Base-by-base conservation (phyloP, 2,797 vertebrate species). In the Sciurus vulgaris region DNA sequence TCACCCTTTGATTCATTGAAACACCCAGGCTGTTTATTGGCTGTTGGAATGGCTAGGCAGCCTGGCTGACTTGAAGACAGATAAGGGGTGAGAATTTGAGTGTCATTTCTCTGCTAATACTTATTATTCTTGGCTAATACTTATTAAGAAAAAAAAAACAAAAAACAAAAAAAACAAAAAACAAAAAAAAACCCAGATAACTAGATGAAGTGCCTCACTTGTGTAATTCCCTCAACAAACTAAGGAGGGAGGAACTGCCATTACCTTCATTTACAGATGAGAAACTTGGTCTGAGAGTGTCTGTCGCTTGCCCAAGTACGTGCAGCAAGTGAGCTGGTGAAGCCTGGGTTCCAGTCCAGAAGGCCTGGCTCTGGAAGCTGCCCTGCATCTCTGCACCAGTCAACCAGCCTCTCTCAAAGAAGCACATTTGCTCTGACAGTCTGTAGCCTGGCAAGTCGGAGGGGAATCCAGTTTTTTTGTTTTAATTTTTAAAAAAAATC, bases 401-500 rank as follows among this genome's bases (percentile, higher is more conserved):
- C 13, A 9, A 13, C 28, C 1, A 0, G 13, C 2, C 17, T 72
- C 35, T 74, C 59, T n/a, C 41, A 14, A 67, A 4, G 35, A 56
- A 61, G 11, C 17, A 1, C 4, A 17, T 7, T 11, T 2, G 15
- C 47, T n/a, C 26, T 30, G 3, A n/a, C 9, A 33, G 12, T 83
- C 7, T 77, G 59, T 9, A 65, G 94, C 51, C 51, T 94, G 24
- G 38, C 18, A 26, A 63, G 44, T 95, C 54, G 24, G 81, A 83
- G 78, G 41, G 56, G 82, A 94, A 74, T 90, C 49, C 56, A 85
- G 54, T 26, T 93, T 93, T 91, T 49, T 38, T 15, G 7, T 56
- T 20, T 56, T 5, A 22, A 22, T 22, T 18, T 12, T 90, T 93
- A 81, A 65, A 61, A 78, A 78, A 78, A 78, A 82, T 82, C 44